phyloP scores from a whole-genome alignment of 35 echinoderm and acorn worm genomes.

The Apostichopus parvimensis region DNA sequence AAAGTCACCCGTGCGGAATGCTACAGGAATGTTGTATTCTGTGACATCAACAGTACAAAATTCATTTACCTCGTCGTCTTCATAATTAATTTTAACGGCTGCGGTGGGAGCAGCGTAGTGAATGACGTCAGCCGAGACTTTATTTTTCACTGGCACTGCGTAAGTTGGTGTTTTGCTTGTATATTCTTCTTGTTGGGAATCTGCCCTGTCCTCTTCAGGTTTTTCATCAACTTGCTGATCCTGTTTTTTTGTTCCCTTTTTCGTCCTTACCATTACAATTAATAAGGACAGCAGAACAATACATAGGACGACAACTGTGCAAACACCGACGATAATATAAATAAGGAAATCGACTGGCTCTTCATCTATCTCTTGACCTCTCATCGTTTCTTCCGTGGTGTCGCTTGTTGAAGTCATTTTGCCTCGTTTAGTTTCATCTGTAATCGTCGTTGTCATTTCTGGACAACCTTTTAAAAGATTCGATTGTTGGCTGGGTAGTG shows the following conservation, averaged over 20 bases:
- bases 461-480: background rate
- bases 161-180: background rate
- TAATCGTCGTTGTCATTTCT: background rate
- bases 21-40: constrained; percentile 10
- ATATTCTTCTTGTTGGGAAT: background rate
- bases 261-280: too few relatives aligned
- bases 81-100: too few relatives aligned
- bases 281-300: too few relatives aligned
- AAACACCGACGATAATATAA: too few relatives aligned
- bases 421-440: too few relatives aligned
- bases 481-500: background rate
- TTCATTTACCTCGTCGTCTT: background rate
- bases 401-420: background rate
- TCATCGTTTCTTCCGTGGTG: background rate
- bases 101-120: background rate
- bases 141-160: background rate
- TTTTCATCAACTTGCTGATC: background rate
- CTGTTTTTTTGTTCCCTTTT: too few relatives aligned
- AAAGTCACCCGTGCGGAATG: background rate
- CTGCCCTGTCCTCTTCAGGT: background rate
- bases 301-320: too few relatives aligned
- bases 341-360: too few relatives aligned
- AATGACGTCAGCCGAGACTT: background rate
- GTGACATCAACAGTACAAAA: background rate
- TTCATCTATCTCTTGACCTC: too few relatives aligned